These are phyloP conservation scores for Rhinopomastus cyanomelas DNA, from an alignment of 2,113 vertebrate species.

Conservation along the genomic window DNA sequence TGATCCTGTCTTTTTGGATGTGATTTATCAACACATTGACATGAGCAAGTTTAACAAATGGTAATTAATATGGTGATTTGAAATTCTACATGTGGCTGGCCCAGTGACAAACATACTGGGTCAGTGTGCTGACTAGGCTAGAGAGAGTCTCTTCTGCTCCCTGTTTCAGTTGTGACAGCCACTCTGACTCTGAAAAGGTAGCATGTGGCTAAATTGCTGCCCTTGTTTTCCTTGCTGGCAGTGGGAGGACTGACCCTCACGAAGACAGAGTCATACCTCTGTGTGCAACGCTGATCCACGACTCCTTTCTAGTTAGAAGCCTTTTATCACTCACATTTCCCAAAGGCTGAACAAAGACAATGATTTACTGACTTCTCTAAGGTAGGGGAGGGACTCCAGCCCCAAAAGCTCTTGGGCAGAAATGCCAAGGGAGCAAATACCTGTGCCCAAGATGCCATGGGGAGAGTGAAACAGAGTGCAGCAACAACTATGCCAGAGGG, in stretches of 20 bases:
- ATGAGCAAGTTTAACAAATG: background rate
- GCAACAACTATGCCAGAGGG: background rate
- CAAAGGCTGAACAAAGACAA: background rate
- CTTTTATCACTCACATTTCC: background rate
- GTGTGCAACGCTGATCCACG: background rate
- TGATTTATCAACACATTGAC: background rate
- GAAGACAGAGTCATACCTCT: background rate
- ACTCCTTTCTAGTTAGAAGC: background rate
- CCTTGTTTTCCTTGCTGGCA: background rate
- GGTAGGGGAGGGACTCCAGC: background rate
- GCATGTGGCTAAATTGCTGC: background rate
- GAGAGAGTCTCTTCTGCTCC: background rate
- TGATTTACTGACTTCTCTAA: background rate
- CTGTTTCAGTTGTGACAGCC: background rate
- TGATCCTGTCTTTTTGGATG: background rate
- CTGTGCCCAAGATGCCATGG: background rate
- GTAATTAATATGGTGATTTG: background rate
- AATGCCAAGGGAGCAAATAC: background rate
- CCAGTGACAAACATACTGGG: background rate
- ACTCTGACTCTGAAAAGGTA: background rate
- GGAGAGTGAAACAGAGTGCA: background rate
- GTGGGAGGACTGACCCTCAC: background rate
- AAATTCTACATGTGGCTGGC: background rate
- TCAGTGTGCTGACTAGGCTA: background rate
- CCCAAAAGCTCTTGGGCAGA: background rate